These are phyloP conservation scores for Drosophila arizonae DNA, from an alignment of 1,140 invertebrate species.

Conservation along the genomic window DNA sequence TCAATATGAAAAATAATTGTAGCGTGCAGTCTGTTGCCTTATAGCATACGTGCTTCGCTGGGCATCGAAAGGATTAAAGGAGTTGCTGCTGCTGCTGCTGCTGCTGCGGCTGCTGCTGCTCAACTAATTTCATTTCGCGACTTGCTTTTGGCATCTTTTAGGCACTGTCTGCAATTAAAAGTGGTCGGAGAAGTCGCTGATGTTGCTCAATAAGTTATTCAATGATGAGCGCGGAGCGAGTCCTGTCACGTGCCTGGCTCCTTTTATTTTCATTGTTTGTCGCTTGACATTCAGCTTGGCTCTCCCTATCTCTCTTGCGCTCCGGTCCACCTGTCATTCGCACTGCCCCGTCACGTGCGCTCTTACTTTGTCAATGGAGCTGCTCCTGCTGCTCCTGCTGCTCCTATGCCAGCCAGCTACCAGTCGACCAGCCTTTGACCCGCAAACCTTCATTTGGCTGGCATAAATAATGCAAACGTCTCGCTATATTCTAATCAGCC, in stretches of 20 bases:
- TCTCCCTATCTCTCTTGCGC: background rate
- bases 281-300: conserved; percentile 28
- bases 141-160: conserved; percentile 16
- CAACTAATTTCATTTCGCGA: conserved; percentile 32
- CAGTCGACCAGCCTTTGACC: conserved; percentile 58
- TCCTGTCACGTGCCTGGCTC: conserved; percentile 70
- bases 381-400: background rate
- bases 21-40: conserved; percentile 28
- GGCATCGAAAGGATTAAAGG: conserved; percentile 66
- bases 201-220: conserved; percentile 62
- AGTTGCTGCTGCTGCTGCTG: background rate
- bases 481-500: conserved; percentile 80
- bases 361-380: conserved; percentile 62
- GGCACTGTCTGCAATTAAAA: conserved; percentile 53
- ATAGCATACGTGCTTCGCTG: conserved; percentile 64
- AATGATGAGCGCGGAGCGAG: conserved; percentile 68
- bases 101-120: background rate
- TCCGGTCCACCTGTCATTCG: conserved; percentile 62
- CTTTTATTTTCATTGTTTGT: conserved; percentile 75
- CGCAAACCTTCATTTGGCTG: conserved; percentile 71
- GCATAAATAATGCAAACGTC: conserved; percentile 68
- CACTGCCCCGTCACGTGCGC: conserved; percentile 69
- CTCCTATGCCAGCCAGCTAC: conserved; percentile 11
- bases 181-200: background rate
- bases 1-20: conserved; percentile 41